Conservation (phyloP, 2,888 invertebrate species). For the Tipula vernalis region DNA sequence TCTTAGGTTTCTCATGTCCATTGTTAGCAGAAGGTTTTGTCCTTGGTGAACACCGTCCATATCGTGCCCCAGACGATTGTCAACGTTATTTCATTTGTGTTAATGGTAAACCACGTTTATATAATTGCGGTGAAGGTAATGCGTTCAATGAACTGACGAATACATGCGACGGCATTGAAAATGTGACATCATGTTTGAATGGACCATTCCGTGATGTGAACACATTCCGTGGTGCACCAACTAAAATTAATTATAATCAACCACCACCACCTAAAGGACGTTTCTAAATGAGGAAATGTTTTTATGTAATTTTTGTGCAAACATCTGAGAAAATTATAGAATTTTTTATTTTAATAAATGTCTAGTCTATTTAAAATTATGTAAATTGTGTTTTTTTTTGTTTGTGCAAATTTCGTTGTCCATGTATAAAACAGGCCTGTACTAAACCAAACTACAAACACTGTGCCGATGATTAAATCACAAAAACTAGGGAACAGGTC, state of each 20-base stretch:
- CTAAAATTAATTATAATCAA: neutral
- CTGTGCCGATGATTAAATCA: too few species aligned
- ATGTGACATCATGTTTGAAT: constrained; percentile 57
- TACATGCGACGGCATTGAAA: constrained; percentile 63
- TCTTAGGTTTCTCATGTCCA: constrained; percentile 68
- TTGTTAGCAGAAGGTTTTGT: constrained; percentile 33
- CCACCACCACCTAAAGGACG: neutral
- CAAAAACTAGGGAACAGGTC: too few species aligned
- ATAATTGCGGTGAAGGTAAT: constrained; percentile 60
- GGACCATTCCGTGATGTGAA: neutral
- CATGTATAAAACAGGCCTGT: too few species aligned
- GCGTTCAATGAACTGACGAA: constrained; percentile 64
- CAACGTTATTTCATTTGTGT: constrained; percentile 71
- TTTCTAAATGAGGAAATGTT: neutral
- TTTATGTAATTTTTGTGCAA: neutral
- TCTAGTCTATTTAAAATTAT: neutral
- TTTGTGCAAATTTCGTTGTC: neutral
- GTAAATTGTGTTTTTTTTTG: neutral
- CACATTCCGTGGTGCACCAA: neutral
- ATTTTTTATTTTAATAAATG: neutral
- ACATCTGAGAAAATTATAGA: neutral
- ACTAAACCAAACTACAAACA: too few species aligned
- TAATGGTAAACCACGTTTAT: constrained; percentile 56
- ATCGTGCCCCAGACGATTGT: constrained; percentile 48
- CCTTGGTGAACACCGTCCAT: constrained; percentile 37